Percentiles rank a stretch among this genome's conserved stretches.
Conservation (phyloP, 2,888 invertebrate genomes). For the Acholoe squamosa region DNA sequence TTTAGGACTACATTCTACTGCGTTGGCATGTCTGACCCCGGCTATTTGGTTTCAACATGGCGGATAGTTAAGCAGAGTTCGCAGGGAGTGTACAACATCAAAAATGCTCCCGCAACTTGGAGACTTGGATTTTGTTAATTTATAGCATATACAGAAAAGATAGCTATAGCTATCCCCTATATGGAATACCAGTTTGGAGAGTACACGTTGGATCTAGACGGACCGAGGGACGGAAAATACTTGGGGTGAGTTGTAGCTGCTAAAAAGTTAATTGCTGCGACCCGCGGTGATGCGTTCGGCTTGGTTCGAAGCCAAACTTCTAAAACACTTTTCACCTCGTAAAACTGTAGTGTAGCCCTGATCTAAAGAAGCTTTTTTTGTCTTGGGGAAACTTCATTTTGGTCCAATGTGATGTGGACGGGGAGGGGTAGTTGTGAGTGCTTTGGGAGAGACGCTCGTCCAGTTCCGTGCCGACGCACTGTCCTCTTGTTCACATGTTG, state of each 20-base stretch:
- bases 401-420: neutral
- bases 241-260: conserved; percentile 6
- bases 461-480: neutral
- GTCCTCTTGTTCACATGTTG: neutral
- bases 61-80: conserved; percentile 54
- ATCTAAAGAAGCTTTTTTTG: too few species aligned
- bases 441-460: neutral
- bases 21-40: conserved; percentile 51
- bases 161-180: conserved; percentile 37
- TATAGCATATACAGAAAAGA: conserved; percentile 50
- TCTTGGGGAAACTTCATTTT: too few species aligned
- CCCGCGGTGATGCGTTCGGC: neutral
- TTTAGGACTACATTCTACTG: neutral
- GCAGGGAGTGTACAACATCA: conserved; percentile 47
- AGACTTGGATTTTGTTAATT: conserved; percentile 32
- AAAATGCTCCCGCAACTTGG: conserved; percentile 51
- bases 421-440: neutral
- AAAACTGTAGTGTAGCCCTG: too few species aligned
- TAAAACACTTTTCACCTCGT: neutral
- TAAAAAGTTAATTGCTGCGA: conserved; percentile 43
- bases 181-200: conserved; percentile 44
- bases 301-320: neutral
- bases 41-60: conserved; percentile 59
- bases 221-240: conserved; percentile 33
- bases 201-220: conserved; percentile 23